Base-by-base conservation (phyloP, 2,113 vertebrate genomes). In the Callopanchax toddi region DNA sequence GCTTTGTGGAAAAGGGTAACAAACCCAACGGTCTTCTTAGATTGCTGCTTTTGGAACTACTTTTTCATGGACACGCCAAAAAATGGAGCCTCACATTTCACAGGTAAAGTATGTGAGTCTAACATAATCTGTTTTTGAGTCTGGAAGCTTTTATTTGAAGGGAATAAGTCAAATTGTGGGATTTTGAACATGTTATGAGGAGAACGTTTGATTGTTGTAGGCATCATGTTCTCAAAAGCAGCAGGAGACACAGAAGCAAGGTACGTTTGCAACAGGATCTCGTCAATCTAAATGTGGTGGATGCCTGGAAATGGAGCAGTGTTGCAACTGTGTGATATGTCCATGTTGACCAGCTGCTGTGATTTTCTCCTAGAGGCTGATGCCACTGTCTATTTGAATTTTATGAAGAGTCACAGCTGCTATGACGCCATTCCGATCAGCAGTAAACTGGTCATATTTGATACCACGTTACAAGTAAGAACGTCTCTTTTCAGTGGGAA, bases 381-480 rank as follows among this genome's bases (percentile, higher is more conserved):
- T 1, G 87, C 92, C 0, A 89, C 92, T 6, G 68, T 94, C 60
- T 98, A 98, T 82, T 94, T 97, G 94, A 91, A 93, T 55, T 98
- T 99, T 88, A 94, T 99, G 95, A 95, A 94, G 78, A 94, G 91
- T 23, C 95, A 96, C 82, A 84, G 84, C 66, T 99, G 97, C 87
- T 99, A 99, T 0, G 94, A 97, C 0, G 94, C 94, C 48, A 92
- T 98, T 86, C 97, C 97, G 32, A 96, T 94, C 85, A 99, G 97
- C 89, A 97, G 94, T 53, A 90, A 90, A 79, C 80, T 90, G 73
- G 79, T 90, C 68, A 84, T 90, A 66, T 89, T 90, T 64, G 89
- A 90, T 64, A 92, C 91, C 44, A 81, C 65, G 0, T 67, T 92
- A 4, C 82, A 86, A 72, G 91, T 92, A 44, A 57, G 78, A 11